Conservation (phyloP, 1,140 invertebrate genomes). For the Catajapyx aquilonaris region DNA sequence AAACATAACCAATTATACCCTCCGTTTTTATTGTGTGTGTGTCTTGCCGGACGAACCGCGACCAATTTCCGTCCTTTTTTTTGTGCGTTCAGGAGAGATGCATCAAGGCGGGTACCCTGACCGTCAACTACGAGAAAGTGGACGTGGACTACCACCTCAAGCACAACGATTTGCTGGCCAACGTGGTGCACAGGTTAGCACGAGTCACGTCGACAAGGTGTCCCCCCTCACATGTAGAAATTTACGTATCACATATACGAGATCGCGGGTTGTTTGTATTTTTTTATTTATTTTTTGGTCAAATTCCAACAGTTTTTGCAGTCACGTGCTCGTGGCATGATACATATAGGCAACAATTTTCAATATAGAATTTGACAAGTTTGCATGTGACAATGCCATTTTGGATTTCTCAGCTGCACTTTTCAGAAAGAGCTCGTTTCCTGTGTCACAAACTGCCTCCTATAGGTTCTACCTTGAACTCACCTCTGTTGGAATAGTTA, state of each 20-base stretch:
- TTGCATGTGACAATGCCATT: too few relatives aligned
- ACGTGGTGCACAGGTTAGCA: conserved; percentile 78
- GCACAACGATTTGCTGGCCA: conserved; percentile 83
- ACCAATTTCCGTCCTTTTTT: conserved; percentile 9
- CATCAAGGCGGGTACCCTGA: conserved; percentile 72
- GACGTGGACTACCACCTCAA: conserved; percentile 78
- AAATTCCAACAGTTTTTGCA: too few relatives aligned
- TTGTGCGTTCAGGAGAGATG: conserved; percentile 43
- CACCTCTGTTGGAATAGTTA: too few relatives aligned
- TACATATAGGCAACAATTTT: too few relatives aligned
- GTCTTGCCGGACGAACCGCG: background rate
- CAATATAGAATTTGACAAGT: too few relatives aligned
- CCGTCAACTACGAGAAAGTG: conserved; percentile 85
- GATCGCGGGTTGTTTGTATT: background rate
- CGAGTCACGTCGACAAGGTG: background rate
- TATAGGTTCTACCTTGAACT: too few relatives aligned
- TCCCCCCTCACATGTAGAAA: background rate
- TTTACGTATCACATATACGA: conserved; percentile 1
- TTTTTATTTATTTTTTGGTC: conserved; percentile 2
- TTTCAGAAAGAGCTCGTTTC: too few relatives aligned
- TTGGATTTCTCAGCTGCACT: too few relatives aligned
- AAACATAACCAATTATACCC: conserved; percentile 1
- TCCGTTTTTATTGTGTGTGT: conserved; percentile 2
- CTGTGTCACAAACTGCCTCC: too few relatives aligned
- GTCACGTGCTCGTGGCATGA: too few relatives aligned